Evolutionary conservation across 2,888 invertebrate genomes (phyloP), one percentile per base, ranked within the genome.

Genomic region (Trilocha varians): DNA sequence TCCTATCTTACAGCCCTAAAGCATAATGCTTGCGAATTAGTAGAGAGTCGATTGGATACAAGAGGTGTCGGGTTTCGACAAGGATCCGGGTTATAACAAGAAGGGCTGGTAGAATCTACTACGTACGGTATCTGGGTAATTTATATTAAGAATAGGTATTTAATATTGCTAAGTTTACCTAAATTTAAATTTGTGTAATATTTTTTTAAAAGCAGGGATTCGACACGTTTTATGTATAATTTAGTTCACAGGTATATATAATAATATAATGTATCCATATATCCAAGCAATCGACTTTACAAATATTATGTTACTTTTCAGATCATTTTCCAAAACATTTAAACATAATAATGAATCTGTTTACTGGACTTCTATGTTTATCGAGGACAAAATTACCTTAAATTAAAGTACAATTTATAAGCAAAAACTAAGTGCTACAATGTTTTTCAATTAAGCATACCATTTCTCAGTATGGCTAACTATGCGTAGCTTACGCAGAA

Each of bases 1-100:
- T 6, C 2, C 13, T 33, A 17, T 25, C 42, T 35, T 59, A 39
- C 70, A 79, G 39, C 79, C 79, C 78, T 78, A 57, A 36, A 37
- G 41, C 44, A 45, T 46, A 51, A 51, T 52, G 58, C 62, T 59
- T 55, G 76, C 78, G 69, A 80, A 78, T 80, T 78, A 75, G 74
- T 73, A 71, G 68, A 63, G 72, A 71, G 71, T 25, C 25, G 74
- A 78, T 78, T 73, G 67, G 73, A 72, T 71, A 78, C 77, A 78
- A 70, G 70, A 72, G 73, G 80, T 78, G 68, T 82, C 72, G 60
- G 71, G 70, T 82, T 79, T 70, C 80, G 55, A 61, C 60, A 53
- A 25, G 25, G 25, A 25, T 25, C 25, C 25, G 25, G 25, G 25
- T 9, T 34, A 34, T 2, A n/a, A 34, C 34, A 34, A 34, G 13